A percentile compares a stretch with the other conserved stretches of the same genome.
Evolutionary conservation across 1,140 invertebrate species (phyloP).

Genomic region (Drosophila athabasca): DNA sequence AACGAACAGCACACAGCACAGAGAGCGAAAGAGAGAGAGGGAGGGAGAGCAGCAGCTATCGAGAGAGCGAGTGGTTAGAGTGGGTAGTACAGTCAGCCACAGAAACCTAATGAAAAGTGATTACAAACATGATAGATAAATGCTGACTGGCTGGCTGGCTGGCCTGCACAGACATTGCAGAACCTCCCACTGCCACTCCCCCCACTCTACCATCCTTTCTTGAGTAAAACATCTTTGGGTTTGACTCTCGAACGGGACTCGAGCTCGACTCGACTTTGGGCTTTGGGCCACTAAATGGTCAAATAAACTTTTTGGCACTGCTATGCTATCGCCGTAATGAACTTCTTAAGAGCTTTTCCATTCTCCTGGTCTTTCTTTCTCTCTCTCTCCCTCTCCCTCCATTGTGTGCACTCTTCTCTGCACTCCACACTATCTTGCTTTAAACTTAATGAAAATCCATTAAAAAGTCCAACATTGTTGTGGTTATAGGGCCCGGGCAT

Average conservation of each 20-base stretch:
- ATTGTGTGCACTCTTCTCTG: slow-evolving; percentile 2
- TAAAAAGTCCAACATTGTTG: slow-evolving; percentile 79
- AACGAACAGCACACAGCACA: slow-evolving; percentile 26
- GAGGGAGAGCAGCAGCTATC: not conserved
- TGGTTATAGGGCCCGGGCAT: slow-evolving; percentile 36
- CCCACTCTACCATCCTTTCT: slow-evolving; percentile 23
- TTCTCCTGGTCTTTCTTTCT: not conserved
- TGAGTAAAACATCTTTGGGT: slow-evolving; percentile 73
- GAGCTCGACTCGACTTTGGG: not conserved
- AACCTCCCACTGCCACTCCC: not conserved
- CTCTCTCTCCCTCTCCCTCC: not conserved
- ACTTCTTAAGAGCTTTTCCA: slow-evolving; percentile 80
- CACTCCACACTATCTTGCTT: slow-evolving; percentile 27
- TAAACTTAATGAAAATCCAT: slow-evolving; percentile 79
- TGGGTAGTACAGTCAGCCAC: slow-evolving; percentile 31
- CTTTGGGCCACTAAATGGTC: slow-evolving; percentile 72
- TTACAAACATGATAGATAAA: slow-evolving; percentile 82
- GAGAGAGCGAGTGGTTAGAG: not conserved
- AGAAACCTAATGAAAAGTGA: slow-evolving; percentile 82
- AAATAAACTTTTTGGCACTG: slow-evolving; percentile 79
- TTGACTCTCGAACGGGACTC: slow-evolving; percentile 16
- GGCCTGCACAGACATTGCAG: slow-evolving; percentile 14
- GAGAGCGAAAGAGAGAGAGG: slow-evolving; percentile 3
- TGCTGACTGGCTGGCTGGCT: slow-evolving; percentile 36
- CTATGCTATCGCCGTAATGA: slow-evolving; percentile 77